Evolutionary conservation across 1,140 invertebrate genomes (phyloP), one percentile per base, ranked within the genome.

Genomic region (Drosophila rhopaloa): DNA sequence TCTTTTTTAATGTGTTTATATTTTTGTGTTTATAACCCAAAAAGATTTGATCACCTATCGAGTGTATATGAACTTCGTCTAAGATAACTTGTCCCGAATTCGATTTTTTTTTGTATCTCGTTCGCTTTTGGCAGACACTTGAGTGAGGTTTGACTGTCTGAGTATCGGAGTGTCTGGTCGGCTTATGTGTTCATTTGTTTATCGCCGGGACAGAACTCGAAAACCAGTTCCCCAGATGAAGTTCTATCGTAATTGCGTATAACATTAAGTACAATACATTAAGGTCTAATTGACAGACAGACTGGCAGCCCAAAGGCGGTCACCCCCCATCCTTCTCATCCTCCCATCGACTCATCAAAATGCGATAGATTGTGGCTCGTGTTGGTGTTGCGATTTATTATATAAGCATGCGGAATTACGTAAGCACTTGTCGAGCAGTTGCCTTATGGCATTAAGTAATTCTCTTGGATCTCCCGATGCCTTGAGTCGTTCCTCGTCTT

Each of bases 251-350:
- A 85, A 85, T 88, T 85, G 83, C 83, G 82, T 88, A 82, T 79
- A 82, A 71, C 82, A 86, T 88, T 67, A 76, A 88, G 82, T 88
- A 85, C 82, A 88, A 85, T 82, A 85, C 82, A 85, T 85, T 88
- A 82, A 88, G 73, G 65, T 85, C 79, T 85, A 85, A 85, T 85
- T 88, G 82, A 88, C 83, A 85, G 82, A 88, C 80, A 68, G 65
- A 88, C 82, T 82, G 82, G 61, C 82, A 81, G 82, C 57, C 78
- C 65, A 48, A 63, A 65, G 71, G 51, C 38, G 32, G 50, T 46
- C 41, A 37, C 16, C 14, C 16, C 53, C 13, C 10, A 5, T 19
- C 43, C 16, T 5, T n/a, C 24, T 13, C 47, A 13, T 14, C n/a
- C 3, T 6, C n/a, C 5, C 43, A 51, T 16, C 6, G 16, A 24